Base-by-base conservation (phyloP, 2,113 vertebrate genomes). In the Mionectes macconnelli region DNA sequence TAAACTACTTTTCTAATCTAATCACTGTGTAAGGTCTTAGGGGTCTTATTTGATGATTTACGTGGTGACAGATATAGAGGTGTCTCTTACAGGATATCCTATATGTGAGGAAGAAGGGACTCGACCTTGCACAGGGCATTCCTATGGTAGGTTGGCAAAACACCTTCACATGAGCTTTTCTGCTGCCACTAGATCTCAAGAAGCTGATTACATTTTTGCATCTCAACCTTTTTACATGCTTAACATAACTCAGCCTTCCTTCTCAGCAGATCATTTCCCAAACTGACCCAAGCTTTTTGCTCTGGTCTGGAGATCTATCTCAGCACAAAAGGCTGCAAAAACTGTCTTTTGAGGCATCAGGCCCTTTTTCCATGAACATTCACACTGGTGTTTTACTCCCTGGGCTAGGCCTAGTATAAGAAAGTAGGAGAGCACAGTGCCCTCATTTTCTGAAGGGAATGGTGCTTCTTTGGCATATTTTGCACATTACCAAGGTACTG, bases 391-490 rank as follows among this genome's bases (percentile, higher is more conserved):
- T 63, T 70, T 73, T 52, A 57, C 12, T 39, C 52, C 52, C 68
- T 56, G 50, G 39, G 28, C 35, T 84, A 9, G 56, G 9, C 28
- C 45, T 28, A 59, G 7, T 27, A 9, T 27, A 93, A 40, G 40
- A 95, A 81, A 3, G 3, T 69, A 79, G 62, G 33, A 72, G 14
- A 70, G 52, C 39, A 89, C 27, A 91, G 47, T 76, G 30, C 18
- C n/a, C 50, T 86, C 89, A 94, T 84, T 88, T 96, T 69, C 77
- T 96, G 44, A 87, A 86, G 47, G 56, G 27, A 83, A 70, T 84
- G 39, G 49, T 68, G n/a, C 84, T 86, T 68, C 62, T 57, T 70
- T 89, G 60, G 33, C 70, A 42, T 88, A 89, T 87, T 98, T 96
- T 94, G 84, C 66, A 59, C 20, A 9, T 72, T 69, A 93, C 22